phyloP scores from a whole-genome alignment of 2,888 invertebrate genomes.

The Epinotia demarniana region DNA sequence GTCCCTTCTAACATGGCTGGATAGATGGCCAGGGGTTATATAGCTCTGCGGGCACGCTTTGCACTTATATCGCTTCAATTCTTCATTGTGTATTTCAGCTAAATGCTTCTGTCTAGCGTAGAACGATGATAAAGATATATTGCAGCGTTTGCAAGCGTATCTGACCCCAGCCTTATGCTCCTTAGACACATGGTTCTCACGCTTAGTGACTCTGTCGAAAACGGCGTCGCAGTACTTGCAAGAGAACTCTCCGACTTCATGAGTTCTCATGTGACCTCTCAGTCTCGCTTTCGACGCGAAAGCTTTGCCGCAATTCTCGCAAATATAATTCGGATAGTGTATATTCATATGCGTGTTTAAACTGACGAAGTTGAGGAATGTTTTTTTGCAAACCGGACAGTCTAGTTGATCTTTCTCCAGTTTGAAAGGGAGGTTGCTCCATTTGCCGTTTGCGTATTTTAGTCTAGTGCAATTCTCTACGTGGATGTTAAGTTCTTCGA shows the following conservation, averaged over 20 bases:
- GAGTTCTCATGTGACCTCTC: conserved; percentile 80
- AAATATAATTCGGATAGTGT: conserved; percentile 80
- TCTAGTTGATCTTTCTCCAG: conserved; percentile 77
- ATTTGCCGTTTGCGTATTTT: conserved; percentile 55
- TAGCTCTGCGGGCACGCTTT: conserved; percentile 79
- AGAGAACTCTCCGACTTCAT: conserved; percentile 77
- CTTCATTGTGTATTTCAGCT: conserved; percentile 78
- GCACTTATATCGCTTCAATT: conserved; percentile 77
- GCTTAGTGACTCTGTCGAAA: conserved; percentile 74
- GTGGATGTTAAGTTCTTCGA: conserved; percentile 65
- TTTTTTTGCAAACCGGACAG: conserved; percentile 75
- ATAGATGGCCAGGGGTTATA: conserved; percentile 77
- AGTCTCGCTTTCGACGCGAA: conserved; percentile 81
- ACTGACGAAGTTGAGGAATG: conserved; percentile 73
- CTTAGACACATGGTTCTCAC: conserved; percentile 78
- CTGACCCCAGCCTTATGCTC: conserved; percentile 76
- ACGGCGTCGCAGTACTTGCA: conserved; percentile 72
- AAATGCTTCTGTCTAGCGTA: conserved; percentile 78
- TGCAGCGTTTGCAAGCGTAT: conserved; percentile 75
- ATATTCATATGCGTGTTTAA: conserved; percentile 82
- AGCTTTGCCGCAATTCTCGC: conserved; percentile 81
- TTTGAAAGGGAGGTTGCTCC: conserved; percentile 75
- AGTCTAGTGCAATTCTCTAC: conserved; percentile 64
- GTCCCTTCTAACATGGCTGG: conserved; percentile 75
- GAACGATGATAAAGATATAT: conserved; percentile 73